These are phyloP conservation scores for Orientallactaga bullata DNA, from an alignment of 2,113 vertebrate genomes.

Conservation along the genomic window DNA sequence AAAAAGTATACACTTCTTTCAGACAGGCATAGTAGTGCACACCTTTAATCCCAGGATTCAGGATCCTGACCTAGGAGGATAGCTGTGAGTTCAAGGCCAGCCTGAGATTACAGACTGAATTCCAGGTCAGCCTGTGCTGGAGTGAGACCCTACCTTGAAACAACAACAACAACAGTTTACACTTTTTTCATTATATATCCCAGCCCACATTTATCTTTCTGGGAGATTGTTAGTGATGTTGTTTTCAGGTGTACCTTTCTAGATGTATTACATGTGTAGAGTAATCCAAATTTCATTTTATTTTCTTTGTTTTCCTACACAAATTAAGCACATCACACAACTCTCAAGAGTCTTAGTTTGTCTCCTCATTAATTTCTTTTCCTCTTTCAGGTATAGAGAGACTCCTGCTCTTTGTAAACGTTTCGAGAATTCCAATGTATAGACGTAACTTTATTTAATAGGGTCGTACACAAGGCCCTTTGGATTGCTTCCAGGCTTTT, in stretches of 20 bases:
- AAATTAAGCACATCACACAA: not conserved
- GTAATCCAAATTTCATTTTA: conserved; percentile 22
- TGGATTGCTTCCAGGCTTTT: conserved; percentile 12
- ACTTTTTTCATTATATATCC: not conserved
- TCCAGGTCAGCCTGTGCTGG: no score
- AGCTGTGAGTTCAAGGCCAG: no score
- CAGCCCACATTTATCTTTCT: conserved; percentile 16
- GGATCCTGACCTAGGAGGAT: no score
- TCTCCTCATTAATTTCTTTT: not conserved
- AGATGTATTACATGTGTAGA: not conserved
- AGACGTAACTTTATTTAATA: not conserved
- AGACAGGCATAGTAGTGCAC: no score
- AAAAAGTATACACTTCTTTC: not conserved
- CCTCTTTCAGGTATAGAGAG: not conserved
- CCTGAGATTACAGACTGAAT: no score
- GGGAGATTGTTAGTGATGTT: not conserved
- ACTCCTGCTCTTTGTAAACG: not conserved
- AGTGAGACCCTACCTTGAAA: no score
- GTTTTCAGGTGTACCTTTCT: conserved; percentile 26
- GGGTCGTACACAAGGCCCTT: not conserved
- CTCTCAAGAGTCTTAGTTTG: not conserved
- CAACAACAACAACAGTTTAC: no score
- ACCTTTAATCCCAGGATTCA: no score
- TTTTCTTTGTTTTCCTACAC: not conserved
- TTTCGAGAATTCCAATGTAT: not conserved